Evolutionary conservation across 2,113 vertebrate species (phyloP), one percentile per base, ranked within the genome.

Genomic region (Lophura nycthemera): DNA sequence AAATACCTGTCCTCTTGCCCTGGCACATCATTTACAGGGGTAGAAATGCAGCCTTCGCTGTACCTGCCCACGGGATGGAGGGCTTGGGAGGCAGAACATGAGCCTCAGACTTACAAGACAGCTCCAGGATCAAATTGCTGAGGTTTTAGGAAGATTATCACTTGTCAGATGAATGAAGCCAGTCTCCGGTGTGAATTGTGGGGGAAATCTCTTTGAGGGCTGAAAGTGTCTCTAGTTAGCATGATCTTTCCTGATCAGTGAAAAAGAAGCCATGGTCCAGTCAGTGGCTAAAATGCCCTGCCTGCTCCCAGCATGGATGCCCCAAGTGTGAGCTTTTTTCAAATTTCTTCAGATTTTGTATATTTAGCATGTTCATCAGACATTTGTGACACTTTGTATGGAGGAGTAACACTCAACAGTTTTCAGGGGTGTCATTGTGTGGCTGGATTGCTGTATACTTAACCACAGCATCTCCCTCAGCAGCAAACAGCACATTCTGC

Each of bases 321-420:
- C 54, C 34, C 73, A 32, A 69, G 47, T 16, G 6, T 25, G 50
- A 81, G 22, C 6, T 84, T 75, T 64, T 48, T 64, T 42, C 72
- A 47, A 19, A n/a, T 69, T 75, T 85, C 43, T n/a, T 77, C 14
- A 59, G 8, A 13, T 9, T 74, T 42, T 27, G 34, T 50, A 56
- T 0, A 17, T 0, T 0, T 50, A n/a, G 38, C 10, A 50, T 10
- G 18, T 25, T 93, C 56, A 32, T 29, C 80, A 77, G 78, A 29
- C 9, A 4, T 29, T 50, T 0, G 0, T 21, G 42, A 25, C 22
- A 34, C n/a, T 81, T n/a, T 1, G 0, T 13, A 21, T 36, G 1
- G 40, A 36, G n/a, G 14, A 16, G 21, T 25, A 18, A 42, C 29
- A 36, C 42, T 66, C 52, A 17, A 67, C 52, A 17, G 75, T 47